Percentiles rank a stretch among this genome's conserved stretches.
Evolutionary conservation across 2,888 invertebrate species (phyloP).

Genomic region (Diarsia dahlii): DNA sequence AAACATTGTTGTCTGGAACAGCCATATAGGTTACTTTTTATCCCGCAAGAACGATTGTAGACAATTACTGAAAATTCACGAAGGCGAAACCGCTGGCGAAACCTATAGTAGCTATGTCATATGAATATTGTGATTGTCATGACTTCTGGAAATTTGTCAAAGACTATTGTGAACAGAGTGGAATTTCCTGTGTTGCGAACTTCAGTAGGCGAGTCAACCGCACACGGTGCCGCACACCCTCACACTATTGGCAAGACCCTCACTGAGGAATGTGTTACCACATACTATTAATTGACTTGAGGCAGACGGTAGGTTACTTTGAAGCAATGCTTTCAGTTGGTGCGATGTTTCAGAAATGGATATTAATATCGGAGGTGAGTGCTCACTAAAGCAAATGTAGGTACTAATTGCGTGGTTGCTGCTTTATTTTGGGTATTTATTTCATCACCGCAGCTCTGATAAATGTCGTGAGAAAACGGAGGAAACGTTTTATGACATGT

Average conservation of each 20-base stretch:
- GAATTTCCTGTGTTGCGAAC: slow-evolving; percentile 52
- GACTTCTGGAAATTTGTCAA: slow-evolving; percentile 69
- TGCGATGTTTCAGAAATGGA: slow-evolving; percentile 7
- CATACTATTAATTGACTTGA: slow-evolving; percentile 56
- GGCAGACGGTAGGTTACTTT: slow-evolving; percentile 24
- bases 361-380: slow-evolving; percentile 22
- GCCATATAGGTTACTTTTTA: neutral
- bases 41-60: neutral
- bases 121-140: slow-evolving; percentile 48
- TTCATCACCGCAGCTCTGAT: neutral
- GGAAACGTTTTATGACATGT: neutral
- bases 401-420: neutral
- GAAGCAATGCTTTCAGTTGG: slow-evolving; percentile 3
- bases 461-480: neutral
- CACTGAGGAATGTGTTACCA: slow-evolving; percentile 51
- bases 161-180: slow-evolving; percentile 56
- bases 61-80: neutral
- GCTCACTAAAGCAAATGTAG: neutral
- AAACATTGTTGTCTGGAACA: neutral
- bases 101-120: neutral
- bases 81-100: neutral
- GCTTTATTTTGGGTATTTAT: neutral
- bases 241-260: slow-evolving; percentile 53
- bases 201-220: slow-evolving; percentile 46
- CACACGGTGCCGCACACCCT: slow-evolving; percentile 47